Conservation (phyloP, 2,797 vertebrate genomes). For the Varecia variegata region DNA sequence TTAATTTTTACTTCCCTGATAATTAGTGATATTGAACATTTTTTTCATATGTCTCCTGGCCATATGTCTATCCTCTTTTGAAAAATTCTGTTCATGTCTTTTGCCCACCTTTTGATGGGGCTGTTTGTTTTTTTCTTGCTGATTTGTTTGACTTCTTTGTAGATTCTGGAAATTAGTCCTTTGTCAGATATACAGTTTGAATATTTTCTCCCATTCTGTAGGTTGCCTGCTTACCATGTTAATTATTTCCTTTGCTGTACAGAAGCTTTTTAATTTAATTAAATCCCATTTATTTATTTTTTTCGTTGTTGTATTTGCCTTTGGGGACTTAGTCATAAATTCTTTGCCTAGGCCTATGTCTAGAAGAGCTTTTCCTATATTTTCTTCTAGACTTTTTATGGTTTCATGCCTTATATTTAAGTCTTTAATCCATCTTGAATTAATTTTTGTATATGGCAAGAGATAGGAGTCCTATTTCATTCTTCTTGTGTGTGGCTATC, state of each 20-base stretch:
- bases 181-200: not conserved
- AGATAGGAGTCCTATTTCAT: not conserved
- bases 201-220: not conserved
- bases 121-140: not conserved
- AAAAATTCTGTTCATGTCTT: not conserved
- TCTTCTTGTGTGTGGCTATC: not conserved
- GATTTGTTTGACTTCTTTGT: not conserved
- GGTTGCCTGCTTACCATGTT: not conserved
- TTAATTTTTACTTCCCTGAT: too few relatives aligned
- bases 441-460: not conserved
- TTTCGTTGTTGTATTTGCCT: not conserved
- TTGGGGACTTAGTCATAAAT: not conserved
- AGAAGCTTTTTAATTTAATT: not conserved
- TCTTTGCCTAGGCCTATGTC: not conserved
- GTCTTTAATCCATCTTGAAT: not conserved
- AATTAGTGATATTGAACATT: not conserved
- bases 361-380: not conserved
- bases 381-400: not conserved
- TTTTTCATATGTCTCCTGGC: not conserved
- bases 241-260: not conserved
- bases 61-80: not conserved
- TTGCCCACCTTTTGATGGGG: not conserved
- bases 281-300: not conserved
- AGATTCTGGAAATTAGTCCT: not conserved
- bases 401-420: not conserved